These are phyloP conservation scores for Gryon sp. DNA, from an alignment of 1,140 invertebrate species.

Conservation along the genomic window DNA sequence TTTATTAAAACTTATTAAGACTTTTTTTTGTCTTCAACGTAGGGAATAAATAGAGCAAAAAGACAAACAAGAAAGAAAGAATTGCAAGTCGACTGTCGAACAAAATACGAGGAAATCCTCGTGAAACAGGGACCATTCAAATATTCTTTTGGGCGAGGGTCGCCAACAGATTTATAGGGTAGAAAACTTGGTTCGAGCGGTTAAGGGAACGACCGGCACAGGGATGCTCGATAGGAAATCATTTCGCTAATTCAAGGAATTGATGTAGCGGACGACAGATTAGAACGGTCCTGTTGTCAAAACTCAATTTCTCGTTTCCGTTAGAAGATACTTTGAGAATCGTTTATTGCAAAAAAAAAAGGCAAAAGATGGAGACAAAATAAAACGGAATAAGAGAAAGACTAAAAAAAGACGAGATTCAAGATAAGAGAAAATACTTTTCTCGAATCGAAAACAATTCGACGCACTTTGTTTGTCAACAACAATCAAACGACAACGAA, in stretches of 20 bases:
- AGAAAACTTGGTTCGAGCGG: slow-evolving; percentile 46
- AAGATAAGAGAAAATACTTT: slow-evolving; percentile 7
- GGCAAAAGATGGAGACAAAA: slow-evolving; percentile 14
- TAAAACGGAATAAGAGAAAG: neutral
- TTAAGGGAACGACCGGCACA: no score
- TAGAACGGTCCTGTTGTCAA: slow-evolving; percentile 63
- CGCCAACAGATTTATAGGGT: slow-evolving; percentile 66
- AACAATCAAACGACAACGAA: neutral
- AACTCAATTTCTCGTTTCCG: slow-evolving; percentile 58
- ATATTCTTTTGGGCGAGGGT: slow-evolving; percentile 52
- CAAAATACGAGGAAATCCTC: slow-evolving; percentile 42
- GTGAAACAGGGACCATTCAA: slow-evolving; percentile 59
- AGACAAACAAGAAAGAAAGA: slow-evolving; percentile 10
- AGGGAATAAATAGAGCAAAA: slow-evolving; percentile 44
- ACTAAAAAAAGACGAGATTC: neutral
- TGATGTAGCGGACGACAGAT: slow-evolving; percentile 66
- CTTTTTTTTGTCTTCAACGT: slow-evolving; percentile 33
- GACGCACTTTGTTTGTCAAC: slow-evolving; percentile 21
- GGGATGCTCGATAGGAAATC: slow-evolving; percentile 66
- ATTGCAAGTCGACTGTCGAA: slow-evolving; percentile 36
- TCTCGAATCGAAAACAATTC: slow-evolving; percentile 11
- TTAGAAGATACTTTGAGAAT: slow-evolving; percentile 16
- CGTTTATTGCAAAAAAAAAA: slow-evolving; percentile 16
- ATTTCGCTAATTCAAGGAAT: slow-evolving; percentile 72
- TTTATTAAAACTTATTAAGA: slow-evolving; percentile 56